A percentile compares a stretch with the other conserved stretches of the same genome.
Evolutionary conservation across 2,888 invertebrate genomes (phyloP).

Genomic region (Cantharis lateralis): DNA sequence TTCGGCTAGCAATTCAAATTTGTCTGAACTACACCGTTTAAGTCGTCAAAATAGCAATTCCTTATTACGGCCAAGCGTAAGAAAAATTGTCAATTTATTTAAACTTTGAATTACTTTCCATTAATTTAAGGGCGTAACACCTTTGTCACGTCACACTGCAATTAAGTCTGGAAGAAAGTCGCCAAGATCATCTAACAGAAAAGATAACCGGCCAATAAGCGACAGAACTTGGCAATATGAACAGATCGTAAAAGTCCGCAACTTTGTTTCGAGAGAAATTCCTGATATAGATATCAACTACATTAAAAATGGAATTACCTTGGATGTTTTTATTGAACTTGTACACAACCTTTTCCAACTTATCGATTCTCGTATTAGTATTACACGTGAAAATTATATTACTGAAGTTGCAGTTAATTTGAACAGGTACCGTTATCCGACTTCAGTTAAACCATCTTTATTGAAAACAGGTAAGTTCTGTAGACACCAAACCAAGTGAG

Average conservation of each 20-base stretch:
- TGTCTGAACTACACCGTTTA: neutral
- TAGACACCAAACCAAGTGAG: neutral
- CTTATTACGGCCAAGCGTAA: constrained; percentile 2
- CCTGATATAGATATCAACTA: neutral
- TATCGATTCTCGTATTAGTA: constrained; percentile 18
- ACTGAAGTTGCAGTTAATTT: constrained; percentile 19
- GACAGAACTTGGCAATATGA: constrained; percentile 27
- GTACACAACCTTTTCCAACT: constrained; percentile 2
- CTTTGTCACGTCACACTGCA: neutral
- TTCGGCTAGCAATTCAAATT: constrained; percentile 1
- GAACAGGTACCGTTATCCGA: constrained; percentile 11
- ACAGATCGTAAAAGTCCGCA: constrained; percentile 19
- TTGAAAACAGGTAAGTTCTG: constrained; percentile 19
- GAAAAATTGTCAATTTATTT: neutral
- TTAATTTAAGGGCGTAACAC: constrained; percentile 5
- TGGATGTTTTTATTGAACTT: constrained; percentile 19
- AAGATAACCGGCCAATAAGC: constrained; percentile 18
- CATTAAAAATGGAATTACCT: constrained; percentile 18
- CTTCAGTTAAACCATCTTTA: constrained; percentile 17
- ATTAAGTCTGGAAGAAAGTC: constrained; percentile 7
- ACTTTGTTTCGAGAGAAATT: constrained; percentile 4
- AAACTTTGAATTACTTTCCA: neutral
- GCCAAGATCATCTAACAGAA: constrained; percentile 15
- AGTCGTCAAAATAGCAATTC: constrained; percentile 18
- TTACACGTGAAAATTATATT: constrained; percentile 21